Base-by-base conservation (phyloP, 2,888 invertebrate genomes). In the Vanessa cardui region DNA sequence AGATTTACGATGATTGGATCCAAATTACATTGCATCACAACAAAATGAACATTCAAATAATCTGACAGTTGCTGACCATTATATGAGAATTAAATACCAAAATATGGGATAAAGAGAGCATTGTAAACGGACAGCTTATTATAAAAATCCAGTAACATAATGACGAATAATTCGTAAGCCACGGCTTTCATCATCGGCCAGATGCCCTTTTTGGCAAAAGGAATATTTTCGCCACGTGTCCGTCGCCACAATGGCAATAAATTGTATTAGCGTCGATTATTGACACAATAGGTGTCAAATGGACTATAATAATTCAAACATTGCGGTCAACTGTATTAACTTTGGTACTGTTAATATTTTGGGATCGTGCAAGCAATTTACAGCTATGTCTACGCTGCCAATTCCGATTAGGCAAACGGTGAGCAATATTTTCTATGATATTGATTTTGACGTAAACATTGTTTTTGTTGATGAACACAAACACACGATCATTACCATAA, bases 281-380 rank as follows among this genome's bases (percentile, higher is more conserved):
- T 78, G 79, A 78, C 80, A 88, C 88, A 88, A 89, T 85, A 84
- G 82, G 79, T 84, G 88, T 87, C 88, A 87, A 86, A 84, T 76
- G 78, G 80, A 78, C 82, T 76, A 86, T 88, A 83, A 83, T 82
- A 83, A 83, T 82, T 85, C 80, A 80, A 79, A 63, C 78, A 78
- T 83, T 56, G 56, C 39, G 56, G 56, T 56, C 39, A 16, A 56
- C 56, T 18, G 56, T 56, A 39, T 56, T 56, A 56, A 56, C 56
- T 18, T 33, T 56, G 56, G 8, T 56, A 31, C 16, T 31, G 52
- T 50, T 50, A 50, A 50, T 50, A 12, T 54, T 31, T 50, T 21
- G 15, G 21, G 15, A 15, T 21, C 15, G 50, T 15, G 6, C 21
- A 21, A 21, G 50, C 21, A 21, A 21, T 50, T 50, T 21, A 50